Percentiles rank a stretch among this genome's conserved stretches.
These are phyloP conservation scores for Beroe forskalii DNA, from an alignment of 37 sponge, comb jelly and placozoan species.

Conservation along the genomic window DNA sequence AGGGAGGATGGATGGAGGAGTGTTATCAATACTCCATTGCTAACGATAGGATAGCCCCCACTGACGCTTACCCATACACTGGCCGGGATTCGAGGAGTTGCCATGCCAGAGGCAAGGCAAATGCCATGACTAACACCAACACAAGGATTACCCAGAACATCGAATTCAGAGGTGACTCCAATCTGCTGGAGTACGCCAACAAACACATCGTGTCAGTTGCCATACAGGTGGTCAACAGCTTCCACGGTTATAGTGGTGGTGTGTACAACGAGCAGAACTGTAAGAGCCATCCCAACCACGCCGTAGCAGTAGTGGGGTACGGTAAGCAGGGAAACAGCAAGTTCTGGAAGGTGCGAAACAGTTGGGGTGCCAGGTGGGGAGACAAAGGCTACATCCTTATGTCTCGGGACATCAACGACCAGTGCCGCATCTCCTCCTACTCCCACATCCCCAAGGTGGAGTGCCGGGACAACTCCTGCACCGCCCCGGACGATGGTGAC, in stretches of 20 bases:
- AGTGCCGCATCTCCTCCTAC: conserved; percentile 29
- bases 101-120: background rate
- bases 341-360: conserved; percentile 57
- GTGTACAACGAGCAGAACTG: background rate
- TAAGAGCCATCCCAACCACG: conserved; percentile 4
- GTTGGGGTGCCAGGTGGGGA: conserved; percentile 54
- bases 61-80: background rate
- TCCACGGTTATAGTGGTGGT: background rate
- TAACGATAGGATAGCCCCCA: conserved; percentile 5
- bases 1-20: conserved; percentile 26
- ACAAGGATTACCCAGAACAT: background rate
- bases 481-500: background rate
- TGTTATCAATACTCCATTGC: background rate
- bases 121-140: background rate
- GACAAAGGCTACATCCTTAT: conserved; percentile 30
- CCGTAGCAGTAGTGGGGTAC: conserved; percentile 53
- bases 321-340: background rate
- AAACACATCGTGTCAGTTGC: conserved; percentile 23
- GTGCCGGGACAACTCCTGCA: background rate
- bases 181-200: background rate
- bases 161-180: background rate
- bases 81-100: background rate
- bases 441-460: background rate
- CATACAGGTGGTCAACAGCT: background rate
- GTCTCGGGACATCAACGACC: background rate